A percentile compares a stretch with the other conserved stretches of the same genome.
These are phyloP conservation scores for Platypus cylindrus DNA, from an alignment of 2,888 invertebrate species.

Conservation along the genomic window DNA sequence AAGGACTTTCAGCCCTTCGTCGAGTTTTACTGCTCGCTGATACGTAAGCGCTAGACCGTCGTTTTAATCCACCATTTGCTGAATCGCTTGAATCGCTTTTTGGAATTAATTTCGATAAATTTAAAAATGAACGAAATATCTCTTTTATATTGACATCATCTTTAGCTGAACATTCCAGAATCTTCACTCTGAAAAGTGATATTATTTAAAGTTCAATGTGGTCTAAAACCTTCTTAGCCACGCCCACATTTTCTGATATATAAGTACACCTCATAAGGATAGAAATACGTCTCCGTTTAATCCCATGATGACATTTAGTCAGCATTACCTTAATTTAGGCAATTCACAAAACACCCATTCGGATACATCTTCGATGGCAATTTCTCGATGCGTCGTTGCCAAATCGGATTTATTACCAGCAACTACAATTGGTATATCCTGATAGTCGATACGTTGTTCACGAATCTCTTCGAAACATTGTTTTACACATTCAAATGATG, in stretches of 20 bases:
- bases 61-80: slow-evolving; percentile 43
- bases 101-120: slow-evolving; percentile 59
- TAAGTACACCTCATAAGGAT: too few relatives aligned
- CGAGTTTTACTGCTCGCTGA: slow-evolving; percentile 40
- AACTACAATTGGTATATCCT: slow-evolving; percentile 75
- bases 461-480: slow-evolving; percentile 70
- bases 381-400: slow-evolving; percentile 55
- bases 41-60: slow-evolving; percentile 64
- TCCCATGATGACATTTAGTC: too few relatives aligned
- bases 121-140: slow-evolving; percentile 66
- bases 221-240: too few relatives aligned
- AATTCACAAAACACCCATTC: slow-evolving; percentile 71
- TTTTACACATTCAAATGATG: slow-evolving; percentile 60
- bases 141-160: slow-evolving; percentile 67
- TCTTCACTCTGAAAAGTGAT: slow-evolving; percentile 56
- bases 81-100: slow-evolving; percentile 41
- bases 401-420: slow-evolving; percentile 79
- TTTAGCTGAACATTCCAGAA: slow-evolving; percentile 67
- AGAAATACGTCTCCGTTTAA: too few relatives aligned
- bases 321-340: slow-evolving; percentile 49
- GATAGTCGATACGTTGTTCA: slow-evolving; percentile 60
- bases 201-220: too few relatives aligned
- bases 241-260: too few relatives aligned
- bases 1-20: slow-evolving; percentile 34
- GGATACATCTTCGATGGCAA: slow-evolving; percentile 63